Evolutionary conservation across 2,113 vertebrate genomes (phyloP).

Genomic region (Vimba vimba): DNA sequence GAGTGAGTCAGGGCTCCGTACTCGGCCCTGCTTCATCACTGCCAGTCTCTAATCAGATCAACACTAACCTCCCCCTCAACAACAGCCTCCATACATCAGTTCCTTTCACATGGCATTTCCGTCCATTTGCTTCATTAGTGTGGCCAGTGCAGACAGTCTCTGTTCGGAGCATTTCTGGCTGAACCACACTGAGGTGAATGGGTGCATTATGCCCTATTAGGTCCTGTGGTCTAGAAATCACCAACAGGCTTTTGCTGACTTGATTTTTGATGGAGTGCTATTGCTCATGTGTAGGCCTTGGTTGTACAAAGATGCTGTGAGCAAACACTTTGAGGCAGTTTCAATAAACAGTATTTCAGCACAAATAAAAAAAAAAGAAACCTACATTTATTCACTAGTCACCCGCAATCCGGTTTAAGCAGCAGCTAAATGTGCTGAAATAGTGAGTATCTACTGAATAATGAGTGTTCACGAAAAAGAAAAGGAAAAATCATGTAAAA

Average conservation of each 20-base stretch:
- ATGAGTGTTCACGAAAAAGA: too few relatives aligned
- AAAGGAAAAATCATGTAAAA: background rate
- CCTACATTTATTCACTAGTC: background rate
- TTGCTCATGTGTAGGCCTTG: slow-evolving; percentile 5
- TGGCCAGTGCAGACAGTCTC: slow-evolving; percentile 84
- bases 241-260: slow-evolving; percentile 38
- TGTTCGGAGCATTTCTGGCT: slow-evolving; percentile 65
- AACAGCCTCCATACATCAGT: slow-evolving; percentile 92
- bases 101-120: slow-evolving; percentile 93
- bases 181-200: slow-evolving; percentile 36
- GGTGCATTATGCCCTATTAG: slow-evolving; percentile 55
- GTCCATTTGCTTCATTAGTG: slow-evolving; percentile 93
- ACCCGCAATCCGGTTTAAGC: background rate
- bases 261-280: slow-evolving; percentile 44
- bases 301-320: background rate
- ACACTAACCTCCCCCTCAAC: slow-evolving; percentile 85
- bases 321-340: background rate
- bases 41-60: slow-evolving; percentile 94
- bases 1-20: slow-evolving; percentile 55
- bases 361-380: background rate
- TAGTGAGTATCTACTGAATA: background rate
- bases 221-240: slow-evolving; percentile 46
- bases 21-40: slow-evolving; percentile 82
- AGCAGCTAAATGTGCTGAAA: background rate
- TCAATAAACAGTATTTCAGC: background rate